Evolutionary conservation across 2,888 invertebrate genomes (phyloP), one percentile per base, ranked within the genome.

Genomic region (Clepsis dumicolana): DNA sequence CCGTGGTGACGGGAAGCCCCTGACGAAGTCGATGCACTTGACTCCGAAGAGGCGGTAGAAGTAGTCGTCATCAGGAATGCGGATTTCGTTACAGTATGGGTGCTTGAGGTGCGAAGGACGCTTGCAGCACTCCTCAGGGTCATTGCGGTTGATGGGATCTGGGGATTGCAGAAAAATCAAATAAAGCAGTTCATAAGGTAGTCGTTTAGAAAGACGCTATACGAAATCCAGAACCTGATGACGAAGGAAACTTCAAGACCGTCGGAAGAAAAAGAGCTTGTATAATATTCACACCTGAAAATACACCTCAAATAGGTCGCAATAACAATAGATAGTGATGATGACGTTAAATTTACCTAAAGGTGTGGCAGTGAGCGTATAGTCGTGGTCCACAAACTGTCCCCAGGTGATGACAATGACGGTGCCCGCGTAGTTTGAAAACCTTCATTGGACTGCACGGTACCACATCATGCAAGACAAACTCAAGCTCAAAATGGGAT

Each of bases 331-430:
- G n/a, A 48, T 18, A 8, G 14, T 48, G 12, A 48, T n/a, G 10
- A 21, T 48, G 12, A 10, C 21, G 48, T 3, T 21, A 2, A 35
- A 3, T 61, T 90, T 93, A 98, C 98, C 98, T 73, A 98, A 94
- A 53, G 98, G 97, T 27, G 98, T 98, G 75, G 95, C 98, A 65
- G 98, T 98, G 44, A 98, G 94, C 4, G 98, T 98, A 80, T 97
- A 97, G 88, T 98, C 98, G 93, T 98, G 98, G 90, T 98, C 98
- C 96, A 98, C 97, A 90, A 98, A 98, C 91, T 98, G 98, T 77
- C 98, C 98, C 98, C 98, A 98, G 66, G 98, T 98, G 77, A 97
- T 97, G 68, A 98, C 96, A 97, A 98, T 97, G 78, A 98, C 97
- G 32, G 98, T 98, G 62, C 98, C 98, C 29, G 98, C 98, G 89